These are phyloP conservation scores for Prenolepis imparis DNA, from an alignment of 2,888 invertebrate genomes.

Conservation along the genomic window DNA sequence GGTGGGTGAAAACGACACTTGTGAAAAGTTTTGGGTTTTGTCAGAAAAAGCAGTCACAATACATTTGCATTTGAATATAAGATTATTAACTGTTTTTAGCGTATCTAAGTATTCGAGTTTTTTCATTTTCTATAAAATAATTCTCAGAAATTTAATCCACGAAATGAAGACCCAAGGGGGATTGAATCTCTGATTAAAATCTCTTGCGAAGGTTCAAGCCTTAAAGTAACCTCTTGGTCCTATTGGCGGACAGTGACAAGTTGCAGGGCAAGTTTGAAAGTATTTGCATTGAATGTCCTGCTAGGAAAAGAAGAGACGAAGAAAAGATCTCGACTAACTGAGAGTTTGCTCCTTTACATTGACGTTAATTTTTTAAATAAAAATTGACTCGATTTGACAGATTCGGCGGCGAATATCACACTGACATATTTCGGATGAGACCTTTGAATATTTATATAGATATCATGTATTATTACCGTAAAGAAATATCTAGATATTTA, in stretches of 20 bases:
- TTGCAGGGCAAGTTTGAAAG: conserved; percentile 65
- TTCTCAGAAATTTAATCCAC: not conserved
- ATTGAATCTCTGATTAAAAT: conserved; percentile 3
- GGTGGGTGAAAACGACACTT: not conserved
- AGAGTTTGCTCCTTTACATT: conserved; percentile 11
- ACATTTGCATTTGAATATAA: not conserved
- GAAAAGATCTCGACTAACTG: conserved; percentile 44
- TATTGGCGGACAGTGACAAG: conserved; percentile 67
- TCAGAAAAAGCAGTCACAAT: not conserved
- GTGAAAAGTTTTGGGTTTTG: not conserved
- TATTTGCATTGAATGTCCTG: conserved; percentile 70
- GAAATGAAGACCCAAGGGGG: not conserved
- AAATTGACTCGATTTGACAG: conserved; percentile 12
- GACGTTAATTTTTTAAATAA: conserved; percentile 22
- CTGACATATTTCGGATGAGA: not conserved
- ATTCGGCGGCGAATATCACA: not conserved
- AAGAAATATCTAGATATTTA: not conserved
- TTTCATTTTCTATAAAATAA: not conserved
- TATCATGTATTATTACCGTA: not conserved
- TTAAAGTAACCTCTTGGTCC: conserved; percentile 40
- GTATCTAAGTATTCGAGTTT: not conserved
- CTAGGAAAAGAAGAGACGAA: conserved; percentile 34
- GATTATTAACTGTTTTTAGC: not conserved
- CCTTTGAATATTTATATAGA: not conserved
- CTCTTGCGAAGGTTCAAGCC: not conserved